A percentile compares a stretch with the other conserved stretches of the same genome.
phyloP scores from a whole-genome alignment of 2,888 invertebrate species.

The Lobophora halterata region DNA sequence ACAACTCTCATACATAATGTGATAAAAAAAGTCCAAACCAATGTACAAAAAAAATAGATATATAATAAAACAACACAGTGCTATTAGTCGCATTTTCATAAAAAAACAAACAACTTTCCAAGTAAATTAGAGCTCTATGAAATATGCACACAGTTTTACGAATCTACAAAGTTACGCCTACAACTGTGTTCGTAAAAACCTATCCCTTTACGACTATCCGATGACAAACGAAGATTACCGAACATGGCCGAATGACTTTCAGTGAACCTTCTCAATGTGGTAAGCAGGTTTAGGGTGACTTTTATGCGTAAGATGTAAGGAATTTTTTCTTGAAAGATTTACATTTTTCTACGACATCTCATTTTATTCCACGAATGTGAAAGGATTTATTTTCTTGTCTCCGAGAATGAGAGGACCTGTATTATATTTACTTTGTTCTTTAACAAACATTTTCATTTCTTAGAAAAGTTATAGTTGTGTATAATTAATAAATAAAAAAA shows the following conservation, averaged over 20 bases:
- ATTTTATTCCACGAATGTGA: too few species aligned
- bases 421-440: too few species aligned
- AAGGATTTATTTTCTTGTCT: conserved; percentile 11
- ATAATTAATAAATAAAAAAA: too few species aligned
- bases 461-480: too few species aligned
- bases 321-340: conserved; percentile 4
- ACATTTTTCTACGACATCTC: too few species aligned
- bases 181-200: conserved; percentile 62
- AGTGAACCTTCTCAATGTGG: conserved; percentile 29
- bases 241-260: conserved; percentile 46
- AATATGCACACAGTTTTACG: conserved; percentile 20
- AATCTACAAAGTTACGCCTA: conserved; percentile 35
- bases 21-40: too few species aligned
- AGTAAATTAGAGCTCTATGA: conserved; percentile 38
- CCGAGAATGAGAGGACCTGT: conserved; percentile 2
- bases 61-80: too few species aligned
- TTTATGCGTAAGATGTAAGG: conserved; percentile 20
- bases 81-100: conserved; percentile 45
- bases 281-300: conserved; percentile 32
- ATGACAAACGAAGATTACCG: conserved; percentile 60
- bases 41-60: too few species aligned
- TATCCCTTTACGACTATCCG: conserved; percentile 56
- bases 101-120: conserved; percentile 23
- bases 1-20: too few species aligned
- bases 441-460: too few species aligned